Conservation (phyloP, 2,888 invertebrate species). For the Noctuana brunneofusca region DNA sequence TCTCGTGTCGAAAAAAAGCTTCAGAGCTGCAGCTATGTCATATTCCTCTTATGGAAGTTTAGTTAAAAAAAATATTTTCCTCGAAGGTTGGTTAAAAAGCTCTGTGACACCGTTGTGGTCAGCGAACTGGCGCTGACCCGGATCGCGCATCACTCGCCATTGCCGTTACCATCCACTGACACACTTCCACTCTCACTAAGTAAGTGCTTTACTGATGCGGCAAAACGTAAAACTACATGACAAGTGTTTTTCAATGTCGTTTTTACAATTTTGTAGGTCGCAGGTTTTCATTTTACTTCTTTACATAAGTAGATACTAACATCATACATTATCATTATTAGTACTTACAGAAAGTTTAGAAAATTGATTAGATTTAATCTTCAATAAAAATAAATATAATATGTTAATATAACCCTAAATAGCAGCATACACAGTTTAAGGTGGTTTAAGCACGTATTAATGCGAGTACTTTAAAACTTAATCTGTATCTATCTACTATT, state of each 20-base stretch:
- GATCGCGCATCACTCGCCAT: conserved; percentile 66
- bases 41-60: conserved; percentile 41
- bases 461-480: too few relatives aligned
- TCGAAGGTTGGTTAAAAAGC: neutral
- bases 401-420: too few relatives aligned
- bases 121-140: conserved; percentile 61
- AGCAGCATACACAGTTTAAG: too few relatives aligned
- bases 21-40: neutral
- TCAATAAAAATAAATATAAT: too few relatives aligned
- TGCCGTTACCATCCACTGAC: conserved; percentile 55
- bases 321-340: too few relatives aligned
- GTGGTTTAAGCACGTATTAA: too few relatives aligned
- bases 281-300: neutral
- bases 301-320: too few relatives aligned
- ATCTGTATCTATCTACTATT: too few relatives aligned
- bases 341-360: too few relatives aligned
- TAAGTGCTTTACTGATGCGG: conserved; percentile 44
- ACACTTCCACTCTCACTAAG: conserved; percentile 53
- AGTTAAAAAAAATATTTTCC: neutral
- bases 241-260: conserved; percentile 10
- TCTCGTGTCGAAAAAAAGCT: too few relatives aligned
- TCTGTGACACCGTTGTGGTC: conserved; percentile 45
- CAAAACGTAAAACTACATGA: conserved; percentile 25
- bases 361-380: too few relatives aligned
- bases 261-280: neutral